Percentiles rank a stretch among this genome's conserved stretches.
Evolutionary conservation across 1,140 invertebrate species (phyloP).

Genomic region (Drosophila pruinosa): DNA sequence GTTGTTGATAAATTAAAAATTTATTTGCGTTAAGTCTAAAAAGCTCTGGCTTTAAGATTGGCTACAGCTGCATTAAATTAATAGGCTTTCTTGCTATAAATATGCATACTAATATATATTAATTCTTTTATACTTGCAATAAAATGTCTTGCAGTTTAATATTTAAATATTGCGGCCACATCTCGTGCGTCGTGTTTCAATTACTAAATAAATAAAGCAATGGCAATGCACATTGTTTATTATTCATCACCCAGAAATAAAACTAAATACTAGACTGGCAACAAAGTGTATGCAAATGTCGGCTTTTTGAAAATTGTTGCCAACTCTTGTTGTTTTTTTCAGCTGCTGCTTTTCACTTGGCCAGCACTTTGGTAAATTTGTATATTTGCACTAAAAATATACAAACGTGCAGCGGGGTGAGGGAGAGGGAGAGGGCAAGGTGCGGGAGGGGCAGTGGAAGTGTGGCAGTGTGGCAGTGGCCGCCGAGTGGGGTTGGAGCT

Average conservation of each 20-base stretch:
- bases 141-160: not conserved
- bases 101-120: no score
- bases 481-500: not conserved
- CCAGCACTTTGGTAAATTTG: constrained; percentile 62
- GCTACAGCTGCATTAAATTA: no score
- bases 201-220: not conserved
- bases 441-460: not conserved
- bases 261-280: not conserved
- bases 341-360: constrained; percentile 3
- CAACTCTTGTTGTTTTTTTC: constrained; percentile 1
- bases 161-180: no score
- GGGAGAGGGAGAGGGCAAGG: not conserved
- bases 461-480: not conserved
- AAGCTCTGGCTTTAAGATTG: no score
- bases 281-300: constrained; percentile 22
- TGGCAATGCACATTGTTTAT: not conserved
- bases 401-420: constrained; percentile 40
- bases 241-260: not conserved
- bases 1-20: no score
- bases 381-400: constrained; percentile 69
- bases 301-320: not conserved
- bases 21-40: no score
- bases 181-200: not conserved
- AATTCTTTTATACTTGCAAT: no score
- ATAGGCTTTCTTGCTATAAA: no score